Evolutionary conservation across 2,113 vertebrate genomes (phyloP).

Genomic region (Lasiurus borealis): DNA sequence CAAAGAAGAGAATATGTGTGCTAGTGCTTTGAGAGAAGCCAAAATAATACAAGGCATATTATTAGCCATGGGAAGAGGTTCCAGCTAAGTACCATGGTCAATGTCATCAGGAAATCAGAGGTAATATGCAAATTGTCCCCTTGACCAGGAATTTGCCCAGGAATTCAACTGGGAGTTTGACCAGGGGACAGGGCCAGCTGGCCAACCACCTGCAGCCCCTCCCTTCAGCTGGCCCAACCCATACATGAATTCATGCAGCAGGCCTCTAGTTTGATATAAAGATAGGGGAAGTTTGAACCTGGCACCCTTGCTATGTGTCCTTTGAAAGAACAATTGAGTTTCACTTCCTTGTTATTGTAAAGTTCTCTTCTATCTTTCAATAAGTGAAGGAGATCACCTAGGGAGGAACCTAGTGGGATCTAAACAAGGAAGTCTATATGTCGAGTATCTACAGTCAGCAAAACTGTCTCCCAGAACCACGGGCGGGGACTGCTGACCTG

Average conservation of each 20-base stretch:
- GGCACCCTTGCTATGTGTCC: not conserved
- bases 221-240: too few relatives aligned
- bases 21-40: not conserved
- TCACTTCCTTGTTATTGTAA: slow-evolving; percentile 80
- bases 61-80: not conserved
- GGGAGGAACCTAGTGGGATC: not conserved
- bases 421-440: not conserved
- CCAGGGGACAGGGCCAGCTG: too few relatives aligned
- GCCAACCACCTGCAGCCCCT: too few relatives aligned
- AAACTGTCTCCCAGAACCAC: not conserved
- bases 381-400: not conserved
- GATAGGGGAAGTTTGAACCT: not conserved
- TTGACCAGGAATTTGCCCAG: too few relatives aligned
- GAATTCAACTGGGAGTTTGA: too few relatives aligned
- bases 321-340: not conserved
- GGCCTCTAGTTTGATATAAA: not conserved
- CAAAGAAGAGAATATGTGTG: not conserved
- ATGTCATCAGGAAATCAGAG: not conserved
- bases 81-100: not conserved
- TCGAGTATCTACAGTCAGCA: not conserved
- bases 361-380: not conserved
- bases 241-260: too few relatives aligned
- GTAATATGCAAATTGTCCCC: too few relatives aligned
- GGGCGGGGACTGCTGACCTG: not conserved
- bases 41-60: not conserved